These are phyloP conservation scores for Hippoglossus stenolepis DNA, from an alignment of 2,113 vertebrate species.

Conservation along the genomic window DNA sequence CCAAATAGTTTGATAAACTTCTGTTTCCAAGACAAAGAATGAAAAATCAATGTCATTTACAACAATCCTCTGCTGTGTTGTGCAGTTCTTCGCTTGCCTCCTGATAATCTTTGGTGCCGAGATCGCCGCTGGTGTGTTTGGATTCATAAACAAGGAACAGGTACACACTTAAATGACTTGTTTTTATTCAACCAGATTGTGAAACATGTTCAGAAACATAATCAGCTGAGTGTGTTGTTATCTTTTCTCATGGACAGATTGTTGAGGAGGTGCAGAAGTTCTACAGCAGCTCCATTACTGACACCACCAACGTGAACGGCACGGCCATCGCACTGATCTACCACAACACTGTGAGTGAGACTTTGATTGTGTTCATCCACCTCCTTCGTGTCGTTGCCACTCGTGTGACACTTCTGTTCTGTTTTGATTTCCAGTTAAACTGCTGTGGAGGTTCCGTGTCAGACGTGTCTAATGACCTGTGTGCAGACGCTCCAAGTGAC, in stretches of 20 bases:
- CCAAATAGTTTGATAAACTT: too few relatives aligned
- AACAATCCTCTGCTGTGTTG: constrained; percentile 24
- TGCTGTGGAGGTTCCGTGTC: constrained; percentile 68
- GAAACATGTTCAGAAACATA: neutral
- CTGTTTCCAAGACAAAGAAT: neutral
- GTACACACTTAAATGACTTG: constrained; percentile 67
- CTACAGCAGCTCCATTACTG: constrained; percentile 83
- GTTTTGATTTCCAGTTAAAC: constrained; percentile 71
- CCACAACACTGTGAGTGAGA: constrained; percentile 74
- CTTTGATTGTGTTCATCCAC: neutral
- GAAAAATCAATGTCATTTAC: neutral
- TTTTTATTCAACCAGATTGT: neutral
- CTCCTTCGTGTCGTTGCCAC: neutral
- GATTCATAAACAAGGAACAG: constrained; percentile 91
- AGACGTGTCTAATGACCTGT: constrained; percentile 3
- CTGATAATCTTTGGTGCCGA: constrained; percentile 97
- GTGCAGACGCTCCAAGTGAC: constrained; percentile 24
- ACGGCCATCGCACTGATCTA: constrained; percentile 63
- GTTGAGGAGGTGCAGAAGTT: constrained; percentile 88
- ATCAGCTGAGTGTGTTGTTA: neutral
- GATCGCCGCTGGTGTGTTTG: constrained; percentile 94
- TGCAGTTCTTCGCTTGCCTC: constrained; percentile 95
- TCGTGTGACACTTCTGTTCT: neutral
- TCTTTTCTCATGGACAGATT: constrained; percentile 80
- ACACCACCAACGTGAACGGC: constrained; percentile 65